A percentile compares a stretch with the other conserved stretches of the same genome.
phyloP scores from a whole-genome alignment of 2,113 vertebrate genomes.

The Cyphomyrus plagiostoma region DNA sequence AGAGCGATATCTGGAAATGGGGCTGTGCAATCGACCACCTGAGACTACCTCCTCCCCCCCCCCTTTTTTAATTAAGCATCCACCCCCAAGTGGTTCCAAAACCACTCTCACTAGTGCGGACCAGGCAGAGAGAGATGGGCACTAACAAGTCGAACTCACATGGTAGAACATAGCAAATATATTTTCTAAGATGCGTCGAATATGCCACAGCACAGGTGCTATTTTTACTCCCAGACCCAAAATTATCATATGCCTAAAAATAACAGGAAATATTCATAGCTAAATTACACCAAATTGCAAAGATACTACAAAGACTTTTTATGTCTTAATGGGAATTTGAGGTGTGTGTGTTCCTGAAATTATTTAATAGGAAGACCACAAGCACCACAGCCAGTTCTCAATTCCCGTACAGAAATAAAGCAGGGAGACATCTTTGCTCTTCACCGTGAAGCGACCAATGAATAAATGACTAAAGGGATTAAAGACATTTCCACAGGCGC shows the following conservation, averaged over 20 bases:
- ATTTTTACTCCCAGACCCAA: background rate
- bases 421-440: background rate
- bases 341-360: background rate
- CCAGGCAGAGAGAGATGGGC: background rate
- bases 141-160: background rate
- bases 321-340: background rate
- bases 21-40: background rate
- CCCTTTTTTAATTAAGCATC: background rate
- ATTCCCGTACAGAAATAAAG: background rate
- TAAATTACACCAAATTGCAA: slow-evolving; percentile 3
- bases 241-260: background rate
- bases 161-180: background rate
- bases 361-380: background rate
- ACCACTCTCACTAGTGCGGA: background rate
- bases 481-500: background rate
- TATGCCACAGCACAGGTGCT: background rate
- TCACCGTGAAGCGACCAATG: background rate
- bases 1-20: background rate
- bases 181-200: background rate
- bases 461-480: background rate
- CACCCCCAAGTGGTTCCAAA: background rate
- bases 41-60: background rate
- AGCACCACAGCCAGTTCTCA: background rate
- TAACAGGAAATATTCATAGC: slow-evolving; percentile 1
- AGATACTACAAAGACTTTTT: background rate